Percentiles rank a stretch among this genome's conserved stretches.
These are phyloP conservation scores for Herminia tarsipennalis DNA, from an alignment of 2,888 invertebrate species.

Conservation along the genomic window DNA sequence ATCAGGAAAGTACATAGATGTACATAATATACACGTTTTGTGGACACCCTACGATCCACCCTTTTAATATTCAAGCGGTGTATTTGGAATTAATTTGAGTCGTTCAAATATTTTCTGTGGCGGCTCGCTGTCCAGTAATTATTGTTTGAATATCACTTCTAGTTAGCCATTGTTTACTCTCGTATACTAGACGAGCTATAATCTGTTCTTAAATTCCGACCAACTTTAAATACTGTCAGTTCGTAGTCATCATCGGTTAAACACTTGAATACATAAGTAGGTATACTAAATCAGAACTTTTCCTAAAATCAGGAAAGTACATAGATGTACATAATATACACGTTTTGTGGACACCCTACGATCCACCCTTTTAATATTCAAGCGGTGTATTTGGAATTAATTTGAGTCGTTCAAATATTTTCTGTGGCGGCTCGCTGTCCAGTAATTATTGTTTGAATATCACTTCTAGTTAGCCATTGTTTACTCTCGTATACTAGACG, in stretches of 20 bases:
- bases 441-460: conserved; percentile 71
- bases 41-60: conserved; percentile 59
- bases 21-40: too few species aligned
- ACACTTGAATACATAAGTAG: too few species aligned
- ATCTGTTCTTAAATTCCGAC: too few species aligned
- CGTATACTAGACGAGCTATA: not conserved
- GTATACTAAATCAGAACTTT: too few species aligned
- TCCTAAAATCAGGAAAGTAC: too few species aligned
- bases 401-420: conserved; percentile 73
- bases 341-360: conserved; percentile 53
- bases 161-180: conserved; percentile 39
- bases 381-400: conserved; percentile 72
- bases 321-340: too few species aligned
- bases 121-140: conserved; percentile 55
- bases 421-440: conserved; percentile 44
- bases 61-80: conserved; percentile 70
- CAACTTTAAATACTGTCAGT: too few species aligned
- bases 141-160: conserved; percentile 66
- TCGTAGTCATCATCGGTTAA: too few species aligned
- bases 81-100: conserved; percentile 75
- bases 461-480: conserved; percentile 47
- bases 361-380: conserved; percentile 72
- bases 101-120: conserved; percentile 69
- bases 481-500: too few species aligned
- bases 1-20: too few species aligned